Percentiles rank a stretch among this genome's conserved stretches.
Conservation (phyloP, 92 coral and sea anemone genomes). For the Epizoanthus scotinus region DNA sequence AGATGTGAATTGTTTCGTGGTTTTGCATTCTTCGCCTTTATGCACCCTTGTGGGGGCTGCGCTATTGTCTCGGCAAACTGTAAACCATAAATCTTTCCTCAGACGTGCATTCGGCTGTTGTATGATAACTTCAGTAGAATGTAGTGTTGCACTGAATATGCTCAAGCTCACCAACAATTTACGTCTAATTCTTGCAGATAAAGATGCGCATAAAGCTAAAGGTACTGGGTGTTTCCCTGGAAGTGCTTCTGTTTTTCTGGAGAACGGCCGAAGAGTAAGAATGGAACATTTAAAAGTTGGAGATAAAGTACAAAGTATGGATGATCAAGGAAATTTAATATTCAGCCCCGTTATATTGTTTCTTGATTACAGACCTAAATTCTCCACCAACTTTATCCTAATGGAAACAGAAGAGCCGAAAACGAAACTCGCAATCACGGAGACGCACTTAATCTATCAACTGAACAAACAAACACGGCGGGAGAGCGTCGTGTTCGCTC, state of each 20-base stretch:
- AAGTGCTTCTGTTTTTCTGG: constrained; percentile 55
- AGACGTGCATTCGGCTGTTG: constrained; percentile 7
- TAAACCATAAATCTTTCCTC: constrained; percentile 35
- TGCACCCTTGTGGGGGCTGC: constrained; percentile 1
- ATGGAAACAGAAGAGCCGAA: constrained; percentile 72
- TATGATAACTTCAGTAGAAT: not conserved
- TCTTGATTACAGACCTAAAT: constrained; percentile 75
- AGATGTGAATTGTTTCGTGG: constrained; percentile 6
- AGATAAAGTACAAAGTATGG: constrained; percentile 70
- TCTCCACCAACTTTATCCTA: constrained; percentile 45
- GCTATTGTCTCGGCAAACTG: constrained; percentile 17
- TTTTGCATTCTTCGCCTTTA: constrained; percentile 1
- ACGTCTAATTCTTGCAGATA: constrained; percentile 38
- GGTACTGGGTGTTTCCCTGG: constrained; percentile 67
- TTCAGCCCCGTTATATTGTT: constrained; percentile 87
- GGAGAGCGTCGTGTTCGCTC: constrained; percentile 67
- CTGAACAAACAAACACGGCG: constrained; percentile 74
- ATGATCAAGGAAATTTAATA: constrained; percentile 56
- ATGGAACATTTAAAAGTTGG: constrained; percentile 71
- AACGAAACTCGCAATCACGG: constrained; percentile 75
- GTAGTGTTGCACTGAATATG: not conserved
- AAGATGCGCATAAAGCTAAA: constrained; percentile 19
- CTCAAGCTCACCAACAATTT: constrained; percentile 1
- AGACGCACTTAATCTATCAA: constrained; percentile 86
- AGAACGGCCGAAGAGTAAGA: constrained; percentile 52